Conservation (phyloP, 2,797 vertebrate genomes). For the Arctocebus calabarensis region DNA sequence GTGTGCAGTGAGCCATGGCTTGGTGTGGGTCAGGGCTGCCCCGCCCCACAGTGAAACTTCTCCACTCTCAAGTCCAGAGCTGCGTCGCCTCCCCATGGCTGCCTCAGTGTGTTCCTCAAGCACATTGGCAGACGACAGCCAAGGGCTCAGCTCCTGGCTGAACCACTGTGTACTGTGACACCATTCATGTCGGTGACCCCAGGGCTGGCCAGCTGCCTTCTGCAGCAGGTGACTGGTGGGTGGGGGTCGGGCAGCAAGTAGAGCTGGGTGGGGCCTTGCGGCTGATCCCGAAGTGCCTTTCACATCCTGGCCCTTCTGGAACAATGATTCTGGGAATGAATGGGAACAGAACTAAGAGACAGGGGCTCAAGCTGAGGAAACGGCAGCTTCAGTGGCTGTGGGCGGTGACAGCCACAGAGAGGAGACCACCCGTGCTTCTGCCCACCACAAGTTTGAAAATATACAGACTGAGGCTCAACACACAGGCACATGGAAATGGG, state of each 20-base stretch:
- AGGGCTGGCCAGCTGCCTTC: not conserved
- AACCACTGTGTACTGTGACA: not conserved
- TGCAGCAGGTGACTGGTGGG: too few species aligned
- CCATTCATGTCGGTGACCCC: accelerated
- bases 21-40: accelerated
- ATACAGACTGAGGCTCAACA: not conserved
- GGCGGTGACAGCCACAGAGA: not conserved
- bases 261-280: too few species aligned
- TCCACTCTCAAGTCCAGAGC: not conserved
- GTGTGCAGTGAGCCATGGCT: accelerated
- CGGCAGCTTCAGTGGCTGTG: not conserved
- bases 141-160: not conserved
- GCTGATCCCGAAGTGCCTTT: not conserved
- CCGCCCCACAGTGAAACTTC: accelerated
- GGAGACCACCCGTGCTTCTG: not conserved
- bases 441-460: not conserved
- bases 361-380: not conserved
- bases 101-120: accelerated
- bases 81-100: accelerated
- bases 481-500: accelerated
- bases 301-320: not conserved
- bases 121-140: not conserved
- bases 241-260: not conserved
- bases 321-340: accelerated
- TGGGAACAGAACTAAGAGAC: not conserved